Conservation (phyloP, 2,797 vertebrate genomes). For the Karalla daura region DNA sequence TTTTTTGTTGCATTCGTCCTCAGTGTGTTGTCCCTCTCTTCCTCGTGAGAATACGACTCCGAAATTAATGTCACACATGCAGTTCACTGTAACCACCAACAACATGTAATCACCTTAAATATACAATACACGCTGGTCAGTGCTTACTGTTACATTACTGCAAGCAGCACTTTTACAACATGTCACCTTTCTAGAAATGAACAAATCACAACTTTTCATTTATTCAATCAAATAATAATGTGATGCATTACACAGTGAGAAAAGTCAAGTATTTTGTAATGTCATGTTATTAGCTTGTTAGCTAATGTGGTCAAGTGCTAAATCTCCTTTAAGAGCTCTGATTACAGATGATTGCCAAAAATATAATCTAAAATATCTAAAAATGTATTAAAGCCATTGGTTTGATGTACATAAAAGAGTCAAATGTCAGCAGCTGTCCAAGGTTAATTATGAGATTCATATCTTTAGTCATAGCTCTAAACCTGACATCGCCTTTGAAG, state of each 20-base stretch:
- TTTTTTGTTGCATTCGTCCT: constrained; percentile 4
- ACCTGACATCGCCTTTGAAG: constrained; percentile 1
- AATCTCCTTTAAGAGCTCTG: constrained; percentile 30
- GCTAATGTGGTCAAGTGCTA: constrained; percentile 38
- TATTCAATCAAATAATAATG: too few species aligned
- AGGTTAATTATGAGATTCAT: neutral
- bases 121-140: constrained; percentile 13
- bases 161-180: constrained; percentile 6
- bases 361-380: neutral
- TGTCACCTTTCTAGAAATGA: neutral
- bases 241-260: neutral
- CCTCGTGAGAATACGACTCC: constrained; percentile 18
- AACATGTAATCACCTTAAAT: constrained; percentile 21
- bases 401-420: neutral
- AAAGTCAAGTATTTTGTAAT: constrained; percentile 35
- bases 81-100: constrained; percentile 14
- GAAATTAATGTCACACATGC: constrained; percentile 18
- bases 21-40: neutral
- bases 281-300: constrained; percentile 35
- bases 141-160: constrained; percentile 33
- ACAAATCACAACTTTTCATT: neutral
- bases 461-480: constrained; percentile 19
- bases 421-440: neutral
- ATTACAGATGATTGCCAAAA: constrained; percentile 35
- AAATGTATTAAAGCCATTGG: neutral